Conservation (phyloP, 2,888 invertebrate genomes). For the Yponomeuta sedellus region DNA sequence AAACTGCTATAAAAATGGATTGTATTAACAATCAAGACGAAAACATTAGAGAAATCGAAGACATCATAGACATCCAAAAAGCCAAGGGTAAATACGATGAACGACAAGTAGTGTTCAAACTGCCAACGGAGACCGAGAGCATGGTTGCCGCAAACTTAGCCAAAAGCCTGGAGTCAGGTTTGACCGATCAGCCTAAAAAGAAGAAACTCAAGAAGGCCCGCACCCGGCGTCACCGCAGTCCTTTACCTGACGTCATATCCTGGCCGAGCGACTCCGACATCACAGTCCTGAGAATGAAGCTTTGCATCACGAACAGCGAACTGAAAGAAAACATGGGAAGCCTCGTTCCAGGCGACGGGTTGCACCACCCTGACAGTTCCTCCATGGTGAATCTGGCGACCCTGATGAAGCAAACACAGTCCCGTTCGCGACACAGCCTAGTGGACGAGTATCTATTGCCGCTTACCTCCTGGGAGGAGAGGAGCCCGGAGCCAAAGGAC, state of each 20-base stretch:
- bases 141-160: constrained; percentile 40
- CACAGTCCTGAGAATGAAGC: constrained; percentile 73
- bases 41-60: constrained; percentile 60
- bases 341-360: constrained; percentile 72
- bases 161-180: constrained; percentile 52
- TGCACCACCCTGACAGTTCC: constrained; percentile 73
- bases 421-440: constrained; percentile 52
- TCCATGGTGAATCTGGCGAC: constrained; percentile 78
- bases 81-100: constrained; percentile 50
- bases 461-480: constrained; percentile 74
- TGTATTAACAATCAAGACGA: constrained; percentile 30
- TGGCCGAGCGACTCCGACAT: constrained; percentile 79
- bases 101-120: constrained; percentile 54
- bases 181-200: constrained; percentile 33
- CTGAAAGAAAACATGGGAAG: constrained; percentile 62
- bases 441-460: constrained; percentile 73
- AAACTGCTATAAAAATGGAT: constrained; percentile 35
- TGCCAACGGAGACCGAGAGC: constrained; percentile 43
- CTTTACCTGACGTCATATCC: constrained; percentile 49
- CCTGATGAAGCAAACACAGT: constrained; percentile 58
- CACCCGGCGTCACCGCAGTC: constrained; percentile 39
- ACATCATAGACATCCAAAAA: constrained; percentile 65
- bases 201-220: constrained; percentile 43
- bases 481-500: constrained; percentile 29
- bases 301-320: constrained; percentile 42